These are phyloP conservation scores for Chloropsis cyanopogon DNA, from an alignment of 2,113 vertebrate genomes.

Conservation along the genomic window DNA sequence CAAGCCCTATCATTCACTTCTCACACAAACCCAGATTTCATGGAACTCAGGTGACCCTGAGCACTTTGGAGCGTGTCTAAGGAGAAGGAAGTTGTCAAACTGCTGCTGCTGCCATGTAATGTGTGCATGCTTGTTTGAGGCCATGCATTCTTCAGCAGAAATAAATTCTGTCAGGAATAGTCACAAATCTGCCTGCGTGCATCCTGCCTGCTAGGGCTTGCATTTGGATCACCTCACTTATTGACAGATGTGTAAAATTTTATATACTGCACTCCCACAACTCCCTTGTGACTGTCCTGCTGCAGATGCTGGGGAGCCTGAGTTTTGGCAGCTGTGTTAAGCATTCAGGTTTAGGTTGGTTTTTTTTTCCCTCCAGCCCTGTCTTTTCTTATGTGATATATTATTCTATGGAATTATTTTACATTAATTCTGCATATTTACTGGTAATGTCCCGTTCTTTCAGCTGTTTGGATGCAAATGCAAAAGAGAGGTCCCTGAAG, in stretches of 20 bases:
- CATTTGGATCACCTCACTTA: slow-evolving; percentile 62
- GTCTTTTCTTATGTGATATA: slow-evolving; percentile 39
- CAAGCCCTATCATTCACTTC: neutral
- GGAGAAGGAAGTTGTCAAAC: slow-evolving; percentile 6
- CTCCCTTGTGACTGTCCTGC: slow-evolving; percentile 44
- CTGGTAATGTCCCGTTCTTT: slow-evolving; percentile 22
- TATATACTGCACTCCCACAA: slow-evolving; percentile 59
- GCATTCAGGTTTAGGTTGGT: neutral
- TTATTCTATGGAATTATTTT: slow-evolving; percentile 29
- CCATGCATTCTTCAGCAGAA: slow-evolving; percentile 35
- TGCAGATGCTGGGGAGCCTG: slow-evolving; percentile 57
- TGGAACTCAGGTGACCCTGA: neutral
- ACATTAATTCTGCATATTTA: slow-evolving; percentile 21
- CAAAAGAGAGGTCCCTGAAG: slow-evolving; percentile 8
- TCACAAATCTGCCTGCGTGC: slow-evolving; percentile 42
- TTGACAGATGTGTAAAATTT: slow-evolving; percentile 66
- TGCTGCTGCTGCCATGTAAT: neutral
- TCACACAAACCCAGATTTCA: neutral
- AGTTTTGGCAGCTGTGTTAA: slow-evolving; percentile 59
- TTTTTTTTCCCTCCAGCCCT: neutral
- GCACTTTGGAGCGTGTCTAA: neutral
- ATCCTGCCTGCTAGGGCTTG: slow-evolving; percentile 48
- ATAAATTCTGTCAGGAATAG: slow-evolving; percentile 31
- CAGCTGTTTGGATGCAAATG: neutral
- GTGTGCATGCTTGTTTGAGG: neutral